Evolutionary conservation across 2,113 vertebrate genomes (phyloP), one percentile per base, ranked within the genome.

Genomic region (Delphinapterus leucas): DNA sequence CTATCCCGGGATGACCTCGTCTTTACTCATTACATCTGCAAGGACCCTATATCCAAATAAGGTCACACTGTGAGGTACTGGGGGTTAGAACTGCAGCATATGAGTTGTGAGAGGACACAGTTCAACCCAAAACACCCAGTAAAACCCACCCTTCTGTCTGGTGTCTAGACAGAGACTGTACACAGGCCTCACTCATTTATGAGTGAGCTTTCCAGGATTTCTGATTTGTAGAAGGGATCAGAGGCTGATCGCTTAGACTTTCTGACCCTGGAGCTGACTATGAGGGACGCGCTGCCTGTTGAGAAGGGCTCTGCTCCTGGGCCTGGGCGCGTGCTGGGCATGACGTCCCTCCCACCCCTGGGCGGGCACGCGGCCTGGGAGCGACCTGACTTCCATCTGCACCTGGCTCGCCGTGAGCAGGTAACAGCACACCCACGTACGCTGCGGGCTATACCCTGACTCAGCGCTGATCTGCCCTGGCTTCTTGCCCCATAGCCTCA

Each of bases 91-190:
- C 65, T 71, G 21, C 8, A 25, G 8, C 49, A 23, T 23, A 2
- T 23, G 49, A 13, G 23, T 41, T n/a, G 63, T 31, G 1, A 2
- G 31, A 60, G 63, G n/a, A 33, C n/a, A 33, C 76, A n/a, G 13
- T 8, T n/a, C 76, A 70, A 1, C 36, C 26, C 20, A 2, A 8
- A 31, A 41, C 47, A 17, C 63, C 74, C 74, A 68, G 71, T 3
- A 44, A 77, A 33, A 58, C 20, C 26, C 82, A 14, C 20, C 26
- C 31, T 44, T 68, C 11, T 28, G 21, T 12, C 15, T 5, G 1
- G n/a, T 1, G 10, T 28, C 38, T 12, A 44, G 61, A 77, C 0
- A 2, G 44, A 68, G 47, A 7, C 2, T 0, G 23, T 0, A 5
- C n/a, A 9, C 36, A 6, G 44, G 14, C 21, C 21, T 8, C 26